These are phyloP conservation scores for Aspiorhynchus laticeps DNA, from an alignment of 2,113 vertebrate genomes.

Conservation along the genomic window DNA sequence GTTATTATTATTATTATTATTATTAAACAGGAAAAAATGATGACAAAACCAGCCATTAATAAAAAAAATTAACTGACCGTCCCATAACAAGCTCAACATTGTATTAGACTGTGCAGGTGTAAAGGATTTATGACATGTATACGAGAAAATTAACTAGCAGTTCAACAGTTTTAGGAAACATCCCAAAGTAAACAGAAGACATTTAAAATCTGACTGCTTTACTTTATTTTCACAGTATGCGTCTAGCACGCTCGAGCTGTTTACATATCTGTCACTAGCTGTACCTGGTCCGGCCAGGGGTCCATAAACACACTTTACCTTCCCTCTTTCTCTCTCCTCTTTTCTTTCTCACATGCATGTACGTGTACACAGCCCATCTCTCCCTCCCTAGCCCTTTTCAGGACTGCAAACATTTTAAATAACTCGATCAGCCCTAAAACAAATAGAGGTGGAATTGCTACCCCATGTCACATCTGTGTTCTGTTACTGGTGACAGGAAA, in stretches of 20 bases:
- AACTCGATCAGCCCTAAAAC: slow-evolving; percentile 78
- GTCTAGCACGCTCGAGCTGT: slow-evolving; percentile 48
- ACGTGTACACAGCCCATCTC: not conserved
- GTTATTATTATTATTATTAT: not conserved
- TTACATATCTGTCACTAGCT: slow-evolving; percentile 53
- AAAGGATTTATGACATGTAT: slow-evolving; percentile 24
- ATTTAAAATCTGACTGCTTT: slow-evolving; percentile 30
- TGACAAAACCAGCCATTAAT: not conserved
- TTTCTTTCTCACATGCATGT: slow-evolving; percentile 30
- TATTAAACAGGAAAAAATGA: not conserved
- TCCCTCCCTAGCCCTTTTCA: slow-evolving; percentile 16
- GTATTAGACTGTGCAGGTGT: slow-evolving; percentile 39
- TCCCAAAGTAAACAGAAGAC: slow-evolving; percentile 49
- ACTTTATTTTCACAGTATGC: slow-evolving; percentile 54
- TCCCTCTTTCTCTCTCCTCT: not conserved
- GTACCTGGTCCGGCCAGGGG: slow-evolving; percentile 53
- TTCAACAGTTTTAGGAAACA: slow-evolving; percentile 47
- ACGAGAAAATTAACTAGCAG: slow-evolving; percentile 30
- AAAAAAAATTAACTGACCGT: not conserved
- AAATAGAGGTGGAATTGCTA: slow-evolving; percentile 78
- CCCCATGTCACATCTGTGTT: slow-evolving; percentile 77
- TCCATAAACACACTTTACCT: slow-evolving; percentile 30
- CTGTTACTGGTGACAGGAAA: slow-evolving; percentile 68
- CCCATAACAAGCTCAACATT: slow-evolving; percentile 39
- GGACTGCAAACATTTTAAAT: slow-evolving; percentile 74